Conservation (phyloP, 2,797 vertebrate genomes). For the Anabas testudineus region DNA sequence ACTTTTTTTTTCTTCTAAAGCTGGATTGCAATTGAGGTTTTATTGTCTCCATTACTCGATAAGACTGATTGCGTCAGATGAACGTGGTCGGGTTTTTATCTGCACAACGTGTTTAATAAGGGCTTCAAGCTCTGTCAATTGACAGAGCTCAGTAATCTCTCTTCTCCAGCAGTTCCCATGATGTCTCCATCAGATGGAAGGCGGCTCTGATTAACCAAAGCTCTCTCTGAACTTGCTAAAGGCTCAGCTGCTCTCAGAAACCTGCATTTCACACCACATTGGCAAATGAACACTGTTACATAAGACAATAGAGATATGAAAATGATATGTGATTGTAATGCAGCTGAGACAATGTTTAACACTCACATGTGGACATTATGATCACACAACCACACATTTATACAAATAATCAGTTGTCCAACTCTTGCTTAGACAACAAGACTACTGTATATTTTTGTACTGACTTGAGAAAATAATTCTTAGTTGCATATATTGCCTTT, state of each 20-base stretch:
- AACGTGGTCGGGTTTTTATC: conserved; percentile 42
- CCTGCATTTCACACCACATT: too few species aligned
- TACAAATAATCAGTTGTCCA: too few species aligned
- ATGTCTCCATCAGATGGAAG: conserved; percentile 63
- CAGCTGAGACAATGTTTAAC: background rate
- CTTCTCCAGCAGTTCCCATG: conserved; percentile 56
- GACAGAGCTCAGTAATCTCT: conserved; percentile 40
- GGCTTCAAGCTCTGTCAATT: conserved; percentile 35
- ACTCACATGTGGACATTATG: too few species aligned
- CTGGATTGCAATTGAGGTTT: conserved; percentile 29
- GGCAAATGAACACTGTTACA: too few species aligned
- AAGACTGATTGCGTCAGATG: conserved; percentile 39
- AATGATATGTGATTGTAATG: background rate
- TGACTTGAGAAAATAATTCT: too few species aligned
- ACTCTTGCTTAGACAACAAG: too few species aligned
- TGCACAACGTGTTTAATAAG: conserved; percentile 40
- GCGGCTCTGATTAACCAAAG: conserved; percentile 61
- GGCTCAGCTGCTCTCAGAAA: conserved; percentile 45
- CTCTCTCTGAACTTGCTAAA: conserved; percentile 35
- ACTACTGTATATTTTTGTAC: too few species aligned
- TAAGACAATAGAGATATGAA: too few species aligned
- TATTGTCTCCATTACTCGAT: conserved; percentile 47
- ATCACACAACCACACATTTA: too few species aligned
- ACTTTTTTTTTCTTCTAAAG: conserved; percentile 14
- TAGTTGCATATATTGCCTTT: background rate